Conservation (phyloP, 2,113 vertebrate species). For the Hippocampus abdominalis region DNA sequence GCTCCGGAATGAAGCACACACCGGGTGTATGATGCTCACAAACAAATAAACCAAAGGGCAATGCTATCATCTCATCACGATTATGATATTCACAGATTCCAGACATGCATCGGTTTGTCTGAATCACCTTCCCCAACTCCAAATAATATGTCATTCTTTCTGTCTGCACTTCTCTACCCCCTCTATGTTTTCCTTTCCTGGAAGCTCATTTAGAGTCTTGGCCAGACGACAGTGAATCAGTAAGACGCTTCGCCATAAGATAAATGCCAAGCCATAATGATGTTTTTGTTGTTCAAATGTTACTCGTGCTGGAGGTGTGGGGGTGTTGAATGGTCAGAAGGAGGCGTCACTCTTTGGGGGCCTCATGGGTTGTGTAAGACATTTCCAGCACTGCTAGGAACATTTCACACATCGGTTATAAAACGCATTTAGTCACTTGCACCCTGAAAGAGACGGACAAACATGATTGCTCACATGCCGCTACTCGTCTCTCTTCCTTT, state of each 20-base stretch:
- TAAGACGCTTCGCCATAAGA: conserved; percentile 32
- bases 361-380: conserved; percentile 30
- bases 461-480: conserved; percentile 46
- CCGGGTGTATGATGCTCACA: conserved; percentile 19
- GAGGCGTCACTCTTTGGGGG: conserved; percentile 19
- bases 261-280: conserved; percentile 38
- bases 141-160: conserved; percentile 42
- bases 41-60: conserved; percentile 51
- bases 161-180: conserved; percentile 30
- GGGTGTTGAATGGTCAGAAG: conserved; percentile 21
- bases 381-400: conserved; percentile 55
- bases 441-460: conserved; percentile 44
- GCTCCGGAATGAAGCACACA: conserved; percentile 44
- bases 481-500: neutral
- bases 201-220: conserved; percentile 48
- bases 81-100: conserved; percentile 59
- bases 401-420: conserved; percentile 61
- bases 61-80: conserved; percentile 53
- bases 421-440: conserved; percentile 52
- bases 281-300: conserved; percentile 46
- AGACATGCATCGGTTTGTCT: conserved; percentile 55
- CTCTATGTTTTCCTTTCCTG: conserved; percentile 48
- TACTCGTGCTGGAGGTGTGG: conserved; percentile 20
- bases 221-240: conserved; percentile 67
- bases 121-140: conserved; percentile 58